Percentiles rank a stretch among this genome's conserved stretches.
phyloP scores from a whole-genome alignment of 2,113 vertebrate genomes.

The Nestor notabilis region DNA sequence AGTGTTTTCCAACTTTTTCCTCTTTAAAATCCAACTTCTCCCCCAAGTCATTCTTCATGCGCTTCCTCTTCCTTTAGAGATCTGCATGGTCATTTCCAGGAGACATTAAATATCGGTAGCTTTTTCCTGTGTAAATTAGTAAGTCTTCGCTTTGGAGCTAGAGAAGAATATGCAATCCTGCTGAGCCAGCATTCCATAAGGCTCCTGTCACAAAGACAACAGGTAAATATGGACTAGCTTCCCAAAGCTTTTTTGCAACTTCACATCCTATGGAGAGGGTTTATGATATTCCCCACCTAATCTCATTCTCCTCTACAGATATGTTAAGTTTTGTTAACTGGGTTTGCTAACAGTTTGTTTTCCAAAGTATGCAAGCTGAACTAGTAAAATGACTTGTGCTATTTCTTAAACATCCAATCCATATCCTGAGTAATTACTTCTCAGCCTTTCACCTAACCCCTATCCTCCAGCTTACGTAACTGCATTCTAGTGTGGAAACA shows the following conservation, averaged over 20 bases:
- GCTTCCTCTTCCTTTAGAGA: slow-evolving; percentile 36
- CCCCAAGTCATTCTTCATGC: background rate
- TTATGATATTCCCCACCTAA: background rate
- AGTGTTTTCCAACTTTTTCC: background rate
- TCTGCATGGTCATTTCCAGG: background rate
- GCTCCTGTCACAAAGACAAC: background rate
- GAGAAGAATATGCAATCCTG: background rate
- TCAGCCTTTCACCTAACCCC: background rate
- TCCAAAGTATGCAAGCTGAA: background rate
- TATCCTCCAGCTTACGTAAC: background rate
- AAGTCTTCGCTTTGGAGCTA: background rate
- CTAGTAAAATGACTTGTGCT: background rate
- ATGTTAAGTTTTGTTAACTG: background rate
- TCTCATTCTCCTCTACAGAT: background rate
- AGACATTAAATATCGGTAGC: background rate
- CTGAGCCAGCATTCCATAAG: slow-evolving; percentile 25
- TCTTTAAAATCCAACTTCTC: background rate
- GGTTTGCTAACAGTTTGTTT: background rate
- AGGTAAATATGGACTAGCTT: background rate
- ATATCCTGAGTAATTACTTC: background rate
- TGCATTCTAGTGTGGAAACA: background rate
- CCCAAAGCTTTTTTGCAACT: background rate
- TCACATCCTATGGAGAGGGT: background rate
- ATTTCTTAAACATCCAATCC: background rate
- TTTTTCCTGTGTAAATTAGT: slow-evolving; percentile 39